These are phyloP conservation scores for Peromyscus maniculatus DNA, from an alignment of 2,113 vertebrate genomes.

Conservation along the genomic window DNA sequence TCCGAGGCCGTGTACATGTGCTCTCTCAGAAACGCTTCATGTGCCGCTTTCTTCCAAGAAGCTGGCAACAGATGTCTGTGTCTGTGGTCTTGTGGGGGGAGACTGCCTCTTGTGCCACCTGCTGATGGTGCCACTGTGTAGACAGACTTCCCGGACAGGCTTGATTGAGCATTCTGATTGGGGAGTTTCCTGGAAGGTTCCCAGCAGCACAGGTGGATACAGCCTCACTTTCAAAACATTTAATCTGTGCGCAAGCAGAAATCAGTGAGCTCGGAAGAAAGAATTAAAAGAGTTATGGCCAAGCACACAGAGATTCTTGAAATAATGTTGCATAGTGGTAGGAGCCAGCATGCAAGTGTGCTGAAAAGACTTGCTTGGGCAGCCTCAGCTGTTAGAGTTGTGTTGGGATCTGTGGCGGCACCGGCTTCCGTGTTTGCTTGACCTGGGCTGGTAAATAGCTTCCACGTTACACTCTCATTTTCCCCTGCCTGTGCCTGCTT, in stretches of 20 bases:
- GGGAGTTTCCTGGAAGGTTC: slow-evolving; percentile 47
- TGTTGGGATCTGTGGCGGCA: not conserved
- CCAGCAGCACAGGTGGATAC: not conserved
- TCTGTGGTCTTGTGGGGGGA: not conserved
- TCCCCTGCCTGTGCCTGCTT: not conserved
- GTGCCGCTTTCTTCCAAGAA: not conserved
- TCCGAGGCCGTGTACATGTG: not conserved
- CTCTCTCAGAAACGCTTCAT: not conserved
- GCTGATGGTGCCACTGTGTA: not conserved
- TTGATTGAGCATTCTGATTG: not conserved
- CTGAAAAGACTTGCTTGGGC: not conserved
- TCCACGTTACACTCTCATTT: not conserved
- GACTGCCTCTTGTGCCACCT: not conserved
- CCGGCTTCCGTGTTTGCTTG: not conserved
- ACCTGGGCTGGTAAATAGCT: not conserved
- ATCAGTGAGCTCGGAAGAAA: not conserved
- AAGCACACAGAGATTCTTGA: not conserved
- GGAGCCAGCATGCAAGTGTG: not conserved
- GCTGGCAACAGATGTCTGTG: not conserved
- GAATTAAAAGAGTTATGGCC: not conserved
- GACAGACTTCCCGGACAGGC: not conserved
- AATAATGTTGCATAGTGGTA: not conserved
- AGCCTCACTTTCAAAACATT: slow-evolving; percentile 12
- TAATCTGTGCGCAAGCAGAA: not conserved
- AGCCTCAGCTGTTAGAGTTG: not conserved